Percentiles rank a stretch among this genome's conserved stretches.
phyloP scores from a whole-genome alignment of 1,140 invertebrate genomes.

The Pentalonia nigronervosa region DNA sequence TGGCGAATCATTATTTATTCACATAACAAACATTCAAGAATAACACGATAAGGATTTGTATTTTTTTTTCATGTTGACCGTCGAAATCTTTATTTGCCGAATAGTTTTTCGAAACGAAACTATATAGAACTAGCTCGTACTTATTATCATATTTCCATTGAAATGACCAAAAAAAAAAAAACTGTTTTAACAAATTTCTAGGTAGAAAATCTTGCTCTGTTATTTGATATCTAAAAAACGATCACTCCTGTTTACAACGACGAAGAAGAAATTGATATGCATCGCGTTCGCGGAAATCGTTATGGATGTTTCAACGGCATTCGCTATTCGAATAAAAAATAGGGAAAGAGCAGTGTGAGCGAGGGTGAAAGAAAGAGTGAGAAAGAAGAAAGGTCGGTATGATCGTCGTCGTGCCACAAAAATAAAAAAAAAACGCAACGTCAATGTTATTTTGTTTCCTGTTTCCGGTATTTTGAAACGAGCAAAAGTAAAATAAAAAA shows the following conservation, averaged over 20 bases:
- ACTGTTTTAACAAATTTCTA: neutral
- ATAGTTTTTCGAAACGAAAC: slow-evolving; percentile 10
- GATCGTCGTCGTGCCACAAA: neutral
- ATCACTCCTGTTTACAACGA: neutral
- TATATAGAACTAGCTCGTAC: neutral
- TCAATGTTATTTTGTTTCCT: slow-evolving; percentile 26
- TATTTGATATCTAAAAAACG: neutral
- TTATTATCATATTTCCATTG: neutral
- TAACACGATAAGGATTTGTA: neutral
- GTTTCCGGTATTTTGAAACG: slow-evolving; percentile 17
- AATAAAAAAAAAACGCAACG: slow-evolving; percentile 11
- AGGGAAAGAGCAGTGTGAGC: neutral
- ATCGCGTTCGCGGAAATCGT: neutral
- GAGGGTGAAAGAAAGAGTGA: neutral
- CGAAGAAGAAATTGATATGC: slow-evolving; percentile 1
- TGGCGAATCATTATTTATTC: neutral
- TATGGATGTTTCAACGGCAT: neutral
- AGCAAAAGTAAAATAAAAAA: slow-evolving; percentile 13
- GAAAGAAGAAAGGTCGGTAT: neutral
- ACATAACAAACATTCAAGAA: slow-evolving; percentile 7
- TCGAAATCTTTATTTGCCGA: neutral
- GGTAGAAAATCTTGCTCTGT: neutral
- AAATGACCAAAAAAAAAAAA: neutral
- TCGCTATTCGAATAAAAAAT: neutral
- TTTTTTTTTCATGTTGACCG: neutral